Evolutionary conservation across 1,140 invertebrate species (phyloP), one percentile per base, ranked within the genome.

Genomic region (Drosophila sp.): DNA sequence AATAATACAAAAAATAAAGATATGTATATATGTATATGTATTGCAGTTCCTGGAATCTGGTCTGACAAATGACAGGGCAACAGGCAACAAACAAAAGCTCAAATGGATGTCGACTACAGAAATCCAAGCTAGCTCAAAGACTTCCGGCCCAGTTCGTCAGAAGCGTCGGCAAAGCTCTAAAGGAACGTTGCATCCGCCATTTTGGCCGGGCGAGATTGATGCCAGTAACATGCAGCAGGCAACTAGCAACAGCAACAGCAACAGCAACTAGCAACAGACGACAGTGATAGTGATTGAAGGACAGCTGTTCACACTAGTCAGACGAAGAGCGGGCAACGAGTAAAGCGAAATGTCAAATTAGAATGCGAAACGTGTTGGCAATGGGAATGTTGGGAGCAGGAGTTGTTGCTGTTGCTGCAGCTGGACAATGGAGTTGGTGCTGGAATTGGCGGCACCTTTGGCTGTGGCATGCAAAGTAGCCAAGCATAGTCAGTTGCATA

Each of bases 311-410:
- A 89, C 82, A 82, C 83, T 87, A 89, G 66, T 43, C 69, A 45
- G 73, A 63, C 71, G 40, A 72, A 66, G 70, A 56, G 43, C 64
- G n/a, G n/a, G n/a, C 53, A 51, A 63, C 67, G 38, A 59, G 74
- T 66, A 72, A 71, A 43, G 36, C 61, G 59, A 64, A 90, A 87
- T 67, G 89, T 90, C 89, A 90, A 90, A 90, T 90, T 90, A 90
- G 89, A 90, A 90, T 90, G 89, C 89, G 84, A 90, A 90, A 90
- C 82, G 80, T 90, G 89, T 90, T 77, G 84, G 65, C 80, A 89
- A 76, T 77, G 80, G 72, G 74, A 75, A 82, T 82, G 79, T 9
- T 50, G 46, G 1, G 25, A 29, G 46, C 11, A 29, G n/a, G 7
- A 25, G 27, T 2, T 29, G 27, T 38, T 57, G 53, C 57, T 9